Evolutionary conservation across 2,113 vertebrate species (phyloP), one percentile per base, ranked within the genome.

Genomic region (Salvelinus namaycush): DNA sequence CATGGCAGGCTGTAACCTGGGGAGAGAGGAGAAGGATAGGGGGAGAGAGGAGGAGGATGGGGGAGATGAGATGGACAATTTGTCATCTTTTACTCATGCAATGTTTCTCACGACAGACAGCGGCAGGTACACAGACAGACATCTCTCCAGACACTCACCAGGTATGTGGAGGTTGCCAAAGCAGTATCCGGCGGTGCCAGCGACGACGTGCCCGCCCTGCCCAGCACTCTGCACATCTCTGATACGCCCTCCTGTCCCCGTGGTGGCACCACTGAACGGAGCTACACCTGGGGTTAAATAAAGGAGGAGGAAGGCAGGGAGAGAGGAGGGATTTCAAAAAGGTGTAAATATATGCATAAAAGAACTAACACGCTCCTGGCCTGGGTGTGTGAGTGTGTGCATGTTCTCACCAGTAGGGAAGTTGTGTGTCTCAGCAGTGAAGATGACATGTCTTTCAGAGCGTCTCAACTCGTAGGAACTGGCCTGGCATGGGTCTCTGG

Each of bases 401-500:
- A 22, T 26, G 54, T 71, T 20, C 84, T 76, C 68, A 97, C 96
- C 96, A 1, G 97, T 97, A 18, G 96, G 97, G 80, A 98, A 98
- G 90, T 98, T 98, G 93, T 98, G 97, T 0, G 97, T 98, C 89
- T 98, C 97, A 2, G 97, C 97, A 0, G 97, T 98, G 90, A 98
- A 98, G 89, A 97, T 95, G 72, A 96, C 91, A 0, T 98, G 96
- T 77, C 96, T 92, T 0, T 91, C 91, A 0, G 93, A 91, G 14
- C 5, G 77, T 0, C 87, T 79, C 4, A 90, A 90, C 83, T 76
- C 87, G 34, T 96, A 96, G 5, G 76, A 49, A 64, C 96, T 95
- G 67, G 95, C 89, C 22, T 79, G 74, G 0, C 93, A 86, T 0
- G 96, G 92, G 76, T 97, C 91, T 48, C 87, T 88, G 0, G 96